Conservation (phyloP, 2,113 vertebrate genomes). For the Notarius lentiginosus region DNA sequence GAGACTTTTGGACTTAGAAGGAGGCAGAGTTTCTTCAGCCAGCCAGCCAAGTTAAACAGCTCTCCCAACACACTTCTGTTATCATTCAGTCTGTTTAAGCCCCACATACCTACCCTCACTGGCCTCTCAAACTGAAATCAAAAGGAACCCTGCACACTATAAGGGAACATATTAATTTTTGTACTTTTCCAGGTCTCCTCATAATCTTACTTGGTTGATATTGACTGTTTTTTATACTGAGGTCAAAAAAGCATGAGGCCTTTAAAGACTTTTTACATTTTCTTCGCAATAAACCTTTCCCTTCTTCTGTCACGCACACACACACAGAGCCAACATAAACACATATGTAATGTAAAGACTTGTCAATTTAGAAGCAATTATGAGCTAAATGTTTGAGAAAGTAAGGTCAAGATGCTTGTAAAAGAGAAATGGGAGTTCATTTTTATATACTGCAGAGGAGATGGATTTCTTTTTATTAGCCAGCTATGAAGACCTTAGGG, state of each 20-base stretch:
- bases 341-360: conserved; percentile 30
- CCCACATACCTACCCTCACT: conserved; percentile 10
- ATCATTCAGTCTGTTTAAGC: conserved; percentile 10
- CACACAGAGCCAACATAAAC: neutral
- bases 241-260: neutral
- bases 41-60: conserved; percentile 43
- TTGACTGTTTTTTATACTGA: conserved; percentile 16
- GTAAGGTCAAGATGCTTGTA: conserved; percentile 18
- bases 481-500: neutral
- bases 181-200: conserved; percentile 1
- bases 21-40: conserved; percentile 12
- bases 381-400: conserved; percentile 35
- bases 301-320: neutral
- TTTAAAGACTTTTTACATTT: conserved; percentile 29
- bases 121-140: conserved; percentile 4
- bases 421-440: conserved; percentile 20
- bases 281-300: neutral
- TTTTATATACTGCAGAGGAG: conserved; percentile 8
- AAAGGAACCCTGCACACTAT: neutral
- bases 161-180: conserved; percentile 13
- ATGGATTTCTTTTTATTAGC: conserved; percentile 35
- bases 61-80: conserved; percentile 14
- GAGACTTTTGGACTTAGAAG: conserved; percentile 15
- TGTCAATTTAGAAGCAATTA: conserved; percentile 32
- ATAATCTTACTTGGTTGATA: conserved; percentile 7